These are phyloP conservation scores for Sebastes iracundus DNA, from an alignment of 2,797 vertebrate species.

Conservation along the genomic window DNA sequence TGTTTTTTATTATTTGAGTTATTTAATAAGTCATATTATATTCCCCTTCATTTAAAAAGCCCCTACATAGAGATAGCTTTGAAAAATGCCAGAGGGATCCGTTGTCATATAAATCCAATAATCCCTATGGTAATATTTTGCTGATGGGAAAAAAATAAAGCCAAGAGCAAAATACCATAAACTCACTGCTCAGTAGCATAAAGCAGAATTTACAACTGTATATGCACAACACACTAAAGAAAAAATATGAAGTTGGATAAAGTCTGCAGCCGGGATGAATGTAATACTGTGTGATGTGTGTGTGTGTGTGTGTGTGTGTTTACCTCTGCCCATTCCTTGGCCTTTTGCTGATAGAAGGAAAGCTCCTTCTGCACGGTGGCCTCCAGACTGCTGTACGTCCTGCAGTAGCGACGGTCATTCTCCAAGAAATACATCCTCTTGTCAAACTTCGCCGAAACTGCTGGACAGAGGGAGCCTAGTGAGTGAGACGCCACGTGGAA, in stretches of 20 bases:
- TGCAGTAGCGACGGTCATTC: constrained; percentile 91
- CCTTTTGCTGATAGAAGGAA: constrained; percentile 93
- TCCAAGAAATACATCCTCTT: constrained; percentile 96
- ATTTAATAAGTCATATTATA: background rate
- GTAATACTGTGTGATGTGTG: background rate
- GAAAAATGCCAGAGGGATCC: background rate
- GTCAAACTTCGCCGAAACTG: constrained; percentile 85
- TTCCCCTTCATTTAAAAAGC: background rate
- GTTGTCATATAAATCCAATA: background rate
- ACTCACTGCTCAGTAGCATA: background rate
- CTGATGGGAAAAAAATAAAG: background rate
- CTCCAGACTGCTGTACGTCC: constrained; percentile 87
- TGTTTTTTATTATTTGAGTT: background rate
- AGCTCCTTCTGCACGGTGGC: constrained; percentile 89
- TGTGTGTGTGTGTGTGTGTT: background rate
- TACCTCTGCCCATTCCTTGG: constrained; percentile 97
- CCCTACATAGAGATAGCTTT: background rate
- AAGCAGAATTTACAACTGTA: background rate
- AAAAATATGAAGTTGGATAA: background rate
- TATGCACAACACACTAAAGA: background rate
- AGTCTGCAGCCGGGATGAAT: background rate
- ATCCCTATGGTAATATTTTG: background rate
- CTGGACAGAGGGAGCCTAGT: background rate
- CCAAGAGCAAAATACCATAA: too few relatives aligned
- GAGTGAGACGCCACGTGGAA: background rate